Percentiles rank a stretch among this genome's conserved stretches.
Conservation (phyloP, 1,140 invertebrate species). For the Drosophila trapezifrons region DNA sequence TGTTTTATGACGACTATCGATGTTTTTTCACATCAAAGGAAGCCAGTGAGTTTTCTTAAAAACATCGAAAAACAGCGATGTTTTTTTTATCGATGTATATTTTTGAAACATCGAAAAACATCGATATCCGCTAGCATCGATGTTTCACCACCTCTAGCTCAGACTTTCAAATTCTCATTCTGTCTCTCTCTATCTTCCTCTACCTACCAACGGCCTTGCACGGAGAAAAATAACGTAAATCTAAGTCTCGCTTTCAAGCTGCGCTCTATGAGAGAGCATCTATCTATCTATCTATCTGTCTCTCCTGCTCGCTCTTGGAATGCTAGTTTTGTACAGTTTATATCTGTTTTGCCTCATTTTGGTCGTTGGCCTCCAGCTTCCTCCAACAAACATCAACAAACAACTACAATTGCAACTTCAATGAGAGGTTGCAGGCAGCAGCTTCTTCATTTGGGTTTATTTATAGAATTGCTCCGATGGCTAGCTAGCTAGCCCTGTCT, state of each 20-base stretch:
- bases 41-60: no score
- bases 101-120: no score
- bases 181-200: neutral
- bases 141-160: no score
- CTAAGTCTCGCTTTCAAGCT: slow-evolving; percentile 10
- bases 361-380: slow-evolving; percentile 61
- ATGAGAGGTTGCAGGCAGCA: slow-evolving; percentile 16
- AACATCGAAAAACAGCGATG: no score
- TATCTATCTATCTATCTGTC: slow-evolving; percentile 12
- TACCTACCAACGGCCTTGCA: neutral
- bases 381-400: slow-evolving; percentile 1
- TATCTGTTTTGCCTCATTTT: slow-evolving; percentile 50
- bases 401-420: slow-evolving; percentile 14
- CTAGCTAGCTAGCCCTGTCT: slow-evolving; percentile 7
- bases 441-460: slow-evolving; percentile 52
- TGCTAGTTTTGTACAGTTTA: slow-evolving; percentile 53
- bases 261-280: neutral
- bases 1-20: no score
- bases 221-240: neutral
- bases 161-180: neutral
- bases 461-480: slow-evolving; percentile 53
- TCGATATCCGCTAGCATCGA: no score
- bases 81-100: no score
- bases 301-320: neutral
- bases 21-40: no score